Evolutionary conservation across 92 coral and sea anemone species (phyloP), one percentile per base, ranked within the genome.

Genomic region (Nematostella vectensis): DNA sequence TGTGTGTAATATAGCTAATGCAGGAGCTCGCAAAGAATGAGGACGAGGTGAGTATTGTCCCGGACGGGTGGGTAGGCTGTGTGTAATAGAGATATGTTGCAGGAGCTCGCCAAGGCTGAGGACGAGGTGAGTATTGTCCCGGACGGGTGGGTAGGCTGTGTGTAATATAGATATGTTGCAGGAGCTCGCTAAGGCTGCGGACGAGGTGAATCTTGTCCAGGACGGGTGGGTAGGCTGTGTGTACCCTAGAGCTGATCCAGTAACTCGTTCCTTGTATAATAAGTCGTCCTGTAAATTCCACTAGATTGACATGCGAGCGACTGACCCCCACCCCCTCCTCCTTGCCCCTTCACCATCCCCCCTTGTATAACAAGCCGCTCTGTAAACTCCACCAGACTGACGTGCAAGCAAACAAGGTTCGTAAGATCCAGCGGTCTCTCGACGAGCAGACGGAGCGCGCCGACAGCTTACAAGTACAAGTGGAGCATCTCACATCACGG

Each of bases 381-480:
- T n/a, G n/a, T n/a, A n/a, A n/a, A n/a, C n/a, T 15, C 40, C 27
- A 57, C 16, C 53, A 91, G 98, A 61, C 82, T 49, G 98, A 91
- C 57, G 59, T 73, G 47, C 83, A 91, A 51, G 72, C 78, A 27
- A 81, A 77, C 63, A 72, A 53, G 20, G 54, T 71, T 11, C 82
- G 96, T 18, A 93, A 73, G 72, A 69, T 77, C 19, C 96, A 93
- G 56, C 79, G 99, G 10, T 58, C 79, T 27, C 58, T 93, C 21
- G 99, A 93, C 51, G 99, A 93, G 37, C 99, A 93, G 47, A 93
- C 88, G 9, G 96, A 93, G 31, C 78, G 82, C 23, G 83, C 88
- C 1, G 91, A 86, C 27, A 75, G 95, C 25, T 77, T 80, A 31
- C 80, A 76, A 69, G 99, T 93, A 45, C 96, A 93, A 71, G 59